phyloP scores from a whole-genome alignment of 2,888 invertebrate species.

The Alsophila aescularia region DNA sequence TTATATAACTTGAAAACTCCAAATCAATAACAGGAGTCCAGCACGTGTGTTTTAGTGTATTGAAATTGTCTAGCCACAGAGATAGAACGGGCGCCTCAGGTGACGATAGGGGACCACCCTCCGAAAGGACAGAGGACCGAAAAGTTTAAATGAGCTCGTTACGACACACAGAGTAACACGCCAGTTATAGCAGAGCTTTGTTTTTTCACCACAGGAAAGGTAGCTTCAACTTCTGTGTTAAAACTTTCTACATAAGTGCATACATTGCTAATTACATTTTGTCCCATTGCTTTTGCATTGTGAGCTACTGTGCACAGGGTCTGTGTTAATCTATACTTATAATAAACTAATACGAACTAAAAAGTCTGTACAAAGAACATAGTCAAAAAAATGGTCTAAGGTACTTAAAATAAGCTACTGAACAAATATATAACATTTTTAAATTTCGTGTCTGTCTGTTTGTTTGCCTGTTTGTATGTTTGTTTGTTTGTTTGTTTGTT shows the following conservation, averaged over 20 bases:
- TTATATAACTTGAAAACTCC: conserved; percentile 5
- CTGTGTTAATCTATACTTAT: too few species aligned
- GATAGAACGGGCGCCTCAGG: conserved; percentile 72
- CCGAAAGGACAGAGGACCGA: conserved; percentile 70
- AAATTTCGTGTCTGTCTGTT: too few species aligned
- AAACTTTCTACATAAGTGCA: conserved; percentile 62
- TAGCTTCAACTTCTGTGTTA: conserved; percentile 69
- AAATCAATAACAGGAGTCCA: conserved; percentile 33
- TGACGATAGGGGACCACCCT: conserved; percentile 69
- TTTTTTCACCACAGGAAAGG: conserved; percentile 78
- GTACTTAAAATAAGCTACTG: too few species aligned
- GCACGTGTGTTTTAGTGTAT: conserved; percentile 56
- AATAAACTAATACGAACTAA: too few species aligned
- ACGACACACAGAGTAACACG: conserved; percentile 73
- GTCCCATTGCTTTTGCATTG: conserved; percentile 6
- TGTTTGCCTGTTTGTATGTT: too few species aligned
- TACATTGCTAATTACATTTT: conserved; percentile 68
- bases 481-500: too few species aligned
- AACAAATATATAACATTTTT: too few species aligned
- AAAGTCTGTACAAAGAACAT: too few species aligned
- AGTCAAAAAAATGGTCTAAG: too few species aligned
- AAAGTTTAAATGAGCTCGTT: conserved; percentile 85
- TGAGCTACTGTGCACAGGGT: neutral
- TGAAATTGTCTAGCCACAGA: conserved; percentile 66
- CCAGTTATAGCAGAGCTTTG: conserved; percentile 73